Percentiles rank a stretch among this genome's conserved stretches.
These are phyloP conservation scores for Mormoops blainvillei DNA, from an alignment of 2,113 vertebrate species.

Conservation along the genomic window DNA sequence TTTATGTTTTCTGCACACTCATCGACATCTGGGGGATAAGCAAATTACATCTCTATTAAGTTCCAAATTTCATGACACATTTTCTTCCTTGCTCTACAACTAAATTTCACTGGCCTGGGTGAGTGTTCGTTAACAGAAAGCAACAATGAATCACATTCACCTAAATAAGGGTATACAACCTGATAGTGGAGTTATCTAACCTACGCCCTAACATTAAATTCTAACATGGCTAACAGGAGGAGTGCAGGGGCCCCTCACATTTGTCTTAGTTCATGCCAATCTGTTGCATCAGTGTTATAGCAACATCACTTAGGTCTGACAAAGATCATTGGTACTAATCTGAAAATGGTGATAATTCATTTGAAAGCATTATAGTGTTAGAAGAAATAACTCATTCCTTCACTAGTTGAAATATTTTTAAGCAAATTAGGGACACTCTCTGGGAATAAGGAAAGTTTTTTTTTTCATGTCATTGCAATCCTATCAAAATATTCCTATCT, in stretches of 20 bases:
- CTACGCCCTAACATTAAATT: not conserved
- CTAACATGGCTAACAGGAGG: not conserved
- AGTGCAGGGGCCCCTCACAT: not conserved
- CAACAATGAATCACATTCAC: not conserved
- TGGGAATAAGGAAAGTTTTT: not conserved
- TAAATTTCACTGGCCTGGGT: not conserved
- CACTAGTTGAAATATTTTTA: not conserved
- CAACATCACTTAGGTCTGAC: not conserved
- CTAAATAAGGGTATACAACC: not conserved
- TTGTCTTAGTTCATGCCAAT: not conserved
- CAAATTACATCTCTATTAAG: not conserved
- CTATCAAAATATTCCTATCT: not conserved
- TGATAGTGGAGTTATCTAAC: not conserved
- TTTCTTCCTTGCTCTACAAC: not conserved
- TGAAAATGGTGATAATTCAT: not conserved
- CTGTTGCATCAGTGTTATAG: not conserved
- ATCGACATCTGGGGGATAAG: constrained; percentile 81
- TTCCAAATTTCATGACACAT: not conserved
- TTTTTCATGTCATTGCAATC: not conserved
- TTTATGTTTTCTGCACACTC: constrained; percentile 86
- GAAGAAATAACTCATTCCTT: not conserved
- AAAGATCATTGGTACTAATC: not conserved
- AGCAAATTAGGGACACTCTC: not conserved
- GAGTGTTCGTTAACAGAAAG: not conserved
- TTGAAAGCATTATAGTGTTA: not conserved